These are phyloP conservation scores for Siphonodentalium dalli DNA, from an alignment of 2,888 invertebrate genomes.

Conservation along the genomic window DNA sequence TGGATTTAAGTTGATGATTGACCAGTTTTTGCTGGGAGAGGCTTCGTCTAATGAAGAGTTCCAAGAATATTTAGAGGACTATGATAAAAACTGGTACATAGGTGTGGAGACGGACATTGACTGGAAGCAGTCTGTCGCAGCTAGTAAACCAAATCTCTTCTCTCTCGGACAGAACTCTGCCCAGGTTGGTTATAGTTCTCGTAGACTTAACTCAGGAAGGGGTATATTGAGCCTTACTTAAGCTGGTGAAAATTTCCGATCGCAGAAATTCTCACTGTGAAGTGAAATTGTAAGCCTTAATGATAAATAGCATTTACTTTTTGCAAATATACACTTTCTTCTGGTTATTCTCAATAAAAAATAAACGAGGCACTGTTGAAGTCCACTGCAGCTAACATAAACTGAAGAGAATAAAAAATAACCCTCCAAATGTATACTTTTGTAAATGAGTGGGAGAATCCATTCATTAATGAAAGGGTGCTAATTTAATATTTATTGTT, in stretches of 20 bases:
- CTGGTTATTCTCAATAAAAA: too few species aligned
- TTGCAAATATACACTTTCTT: too few species aligned
- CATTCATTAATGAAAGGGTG: too few species aligned
- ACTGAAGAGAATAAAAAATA: too few species aligned
- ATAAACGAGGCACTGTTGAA: too few species aligned
- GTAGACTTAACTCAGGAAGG: background rate
- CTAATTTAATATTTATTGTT: constrained; percentile 1
- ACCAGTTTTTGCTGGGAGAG: constrained; percentile 64
- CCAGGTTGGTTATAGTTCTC: constrained; percentile 40
- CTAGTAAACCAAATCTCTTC: constrained; percentile 61
- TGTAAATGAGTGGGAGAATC: too few species aligned
- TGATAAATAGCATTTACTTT: background rate
- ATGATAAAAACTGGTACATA: constrained; percentile 64
- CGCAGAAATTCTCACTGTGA: too few species aligned
- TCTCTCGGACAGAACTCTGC: constrained; percentile 51
- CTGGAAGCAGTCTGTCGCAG: constrained; percentile 63
- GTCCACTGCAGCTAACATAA: too few species aligned
- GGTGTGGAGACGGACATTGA: constrained; percentile 60
- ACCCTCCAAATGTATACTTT: too few species aligned
- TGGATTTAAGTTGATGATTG: constrained; percentile 66
- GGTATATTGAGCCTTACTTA: background rate
- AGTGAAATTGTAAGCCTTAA: background rate
- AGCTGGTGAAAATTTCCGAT: too few species aligned
- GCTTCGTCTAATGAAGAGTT: constrained; percentile 56
- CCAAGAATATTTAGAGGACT: constrained; percentile 59